These are phyloP conservation scores for Ctenodactylus gundi DNA, from an alignment of 2,113 vertebrate genomes.

Conservation along the genomic window DNA sequence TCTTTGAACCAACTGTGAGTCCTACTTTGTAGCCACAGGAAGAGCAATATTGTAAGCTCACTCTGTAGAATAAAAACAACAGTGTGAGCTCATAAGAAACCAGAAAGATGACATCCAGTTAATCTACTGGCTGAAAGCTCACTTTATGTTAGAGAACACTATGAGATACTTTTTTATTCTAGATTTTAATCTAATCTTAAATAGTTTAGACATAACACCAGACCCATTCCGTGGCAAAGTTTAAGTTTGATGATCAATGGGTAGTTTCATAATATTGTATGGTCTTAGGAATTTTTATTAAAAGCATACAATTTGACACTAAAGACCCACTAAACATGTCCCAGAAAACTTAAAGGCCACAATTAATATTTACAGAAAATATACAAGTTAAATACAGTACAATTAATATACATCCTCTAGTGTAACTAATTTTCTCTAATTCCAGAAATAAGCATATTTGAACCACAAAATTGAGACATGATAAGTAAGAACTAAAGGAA, in stretches of 20 bases:
- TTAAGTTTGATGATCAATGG: background rate
- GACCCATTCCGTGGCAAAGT: background rate
- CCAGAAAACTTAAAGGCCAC: slow-evolving; percentile 21
- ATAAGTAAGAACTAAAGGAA: slow-evolving; percentile 16
- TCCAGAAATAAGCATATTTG: slow-evolving; percentile 4
- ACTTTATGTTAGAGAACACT: slow-evolving; percentile 16
- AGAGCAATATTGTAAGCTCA: background rate
- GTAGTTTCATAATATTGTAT: background rate
- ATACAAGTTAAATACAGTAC: background rate
- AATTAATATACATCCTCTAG: slow-evolving; percentile 25
- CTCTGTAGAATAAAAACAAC: background rate
- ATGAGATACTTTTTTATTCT: background rate
- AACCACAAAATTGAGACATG: background rate
- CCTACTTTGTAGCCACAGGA: slow-evolving; percentile 62
- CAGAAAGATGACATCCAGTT: background rate
- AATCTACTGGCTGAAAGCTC: background rate
- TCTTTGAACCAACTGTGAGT: slow-evolving; percentile 56
- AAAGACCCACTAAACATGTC: background rate
- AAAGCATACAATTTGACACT: slow-evolving; percentile 23
- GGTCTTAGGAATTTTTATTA: background rate
- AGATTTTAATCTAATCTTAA: slow-evolving; percentile 32
- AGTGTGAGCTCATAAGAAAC: slow-evolving; percentile 12
- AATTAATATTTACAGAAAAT: slow-evolving; percentile 38
- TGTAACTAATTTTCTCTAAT: slow-evolving; percentile 14
- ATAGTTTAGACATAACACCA: background rate